Evolutionary conservation across 2,888 invertebrate genomes (phyloP), one percentile per base, ranked within the genome.

Genomic region (Drosophila niveifrons): DNA sequence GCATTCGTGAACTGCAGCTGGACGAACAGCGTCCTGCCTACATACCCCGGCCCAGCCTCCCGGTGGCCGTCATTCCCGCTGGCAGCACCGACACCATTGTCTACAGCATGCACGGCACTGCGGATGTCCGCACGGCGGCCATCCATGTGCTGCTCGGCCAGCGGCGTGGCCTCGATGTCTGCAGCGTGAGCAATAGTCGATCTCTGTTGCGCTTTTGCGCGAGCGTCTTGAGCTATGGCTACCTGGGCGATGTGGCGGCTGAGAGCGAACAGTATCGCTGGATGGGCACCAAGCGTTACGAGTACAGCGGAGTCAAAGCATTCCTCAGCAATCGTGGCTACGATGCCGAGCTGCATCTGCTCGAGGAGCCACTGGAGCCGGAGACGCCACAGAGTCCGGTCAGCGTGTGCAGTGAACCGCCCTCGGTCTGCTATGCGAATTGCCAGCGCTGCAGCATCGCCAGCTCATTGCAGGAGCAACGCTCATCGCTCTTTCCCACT

Each of bases 281-380:
- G 96, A 95, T 97, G 95, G 97, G 97, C 41, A 97, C 97, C 13
- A 94, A 94, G 75, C 93, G 97, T 75, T 97, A 97, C 90, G 96
- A 96, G 85, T 96, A 95, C 91, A 94, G 96, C 59, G 96, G 95
- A 15, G 94, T 95, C 75, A 95, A 94, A 89, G 94, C 94, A 77
- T 93, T 95, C 47, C 87, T 95, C 9, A 91, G 92, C 10, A 95
- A 95, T 85, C 94, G 93, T 43, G 94, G 95, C 13, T 95, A 95
- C 84, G 93, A 94, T 68, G 95, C 95, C 0, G 95, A 95, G 90
- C 92, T 95, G 48, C 93, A 94, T 13, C 90, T 94, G 15, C 55
- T 90, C 4, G 82, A 90, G 10, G 80, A 88, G 34, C 82, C 78
- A 7, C 46, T 36, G 0, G 72, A 66, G 52, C 82, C 85, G 1